Evolutionary conservation across 2,888 invertebrate genomes (phyloP).

Genomic region (Eulithis prunata): DNA sequence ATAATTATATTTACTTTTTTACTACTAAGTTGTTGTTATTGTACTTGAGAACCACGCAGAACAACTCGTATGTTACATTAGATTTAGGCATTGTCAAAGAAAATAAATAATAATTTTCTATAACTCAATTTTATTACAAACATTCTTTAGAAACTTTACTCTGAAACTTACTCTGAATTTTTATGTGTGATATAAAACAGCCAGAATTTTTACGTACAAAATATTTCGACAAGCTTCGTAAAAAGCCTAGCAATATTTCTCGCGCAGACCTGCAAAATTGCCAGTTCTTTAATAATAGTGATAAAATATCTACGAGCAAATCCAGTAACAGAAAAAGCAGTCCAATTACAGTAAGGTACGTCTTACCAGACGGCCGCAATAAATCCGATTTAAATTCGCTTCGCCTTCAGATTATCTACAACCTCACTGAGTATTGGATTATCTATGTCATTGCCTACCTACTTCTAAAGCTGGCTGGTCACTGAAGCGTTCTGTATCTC

Average conservation of each 20-base stretch:
- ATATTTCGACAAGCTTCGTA: neutral
- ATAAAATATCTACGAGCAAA: conserved; percentile 6
- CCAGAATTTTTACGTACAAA: neutral
- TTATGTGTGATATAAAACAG: too few relatives aligned
- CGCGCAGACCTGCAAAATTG: neutral
- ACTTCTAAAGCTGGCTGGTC: neutral
- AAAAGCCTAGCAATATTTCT: conserved; percentile 1
- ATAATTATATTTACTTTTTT: too few relatives aligned
- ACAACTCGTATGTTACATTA: too few relatives aligned
- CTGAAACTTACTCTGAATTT: too few relatives aligned
- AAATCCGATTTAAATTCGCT: conserved; percentile 28
- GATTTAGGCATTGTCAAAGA: too few relatives aligned
- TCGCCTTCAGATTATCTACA: conserved; percentile 18
- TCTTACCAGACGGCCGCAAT: conserved; percentile 12
- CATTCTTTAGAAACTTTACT: too few relatives aligned
- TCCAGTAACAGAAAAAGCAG: conserved; percentile 4
- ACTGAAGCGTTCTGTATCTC: neutral
- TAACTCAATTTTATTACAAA: too few relatives aligned
- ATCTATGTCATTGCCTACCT: conserved; percentile 4
- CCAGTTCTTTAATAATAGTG: conserved; percentile 1
- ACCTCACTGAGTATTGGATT: conserved; percentile 10
- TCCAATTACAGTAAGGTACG: conserved; percentile 17
- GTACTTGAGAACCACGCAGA: too few relatives aligned
- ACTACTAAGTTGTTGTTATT: too few relatives aligned
- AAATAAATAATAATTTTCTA: too few relatives aligned